A percentile compares a stretch with the other conserved stretches of the same genome.
Evolutionary conservation across 2,888 invertebrate species (phyloP).

Genomic region (Meta bourneti): DNA sequence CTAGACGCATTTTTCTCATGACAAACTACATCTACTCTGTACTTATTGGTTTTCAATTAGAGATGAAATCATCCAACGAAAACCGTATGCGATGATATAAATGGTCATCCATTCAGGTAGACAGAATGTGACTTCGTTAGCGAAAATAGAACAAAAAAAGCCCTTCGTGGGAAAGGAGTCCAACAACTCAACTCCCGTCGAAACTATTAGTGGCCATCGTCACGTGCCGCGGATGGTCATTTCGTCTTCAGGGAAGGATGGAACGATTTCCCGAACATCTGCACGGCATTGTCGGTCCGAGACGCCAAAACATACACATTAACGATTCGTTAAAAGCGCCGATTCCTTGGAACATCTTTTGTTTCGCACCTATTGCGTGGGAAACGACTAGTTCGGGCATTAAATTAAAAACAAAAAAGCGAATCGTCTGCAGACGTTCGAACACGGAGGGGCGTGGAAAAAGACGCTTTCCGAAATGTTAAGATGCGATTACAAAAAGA

Average conservation of each 20-base stretch:
- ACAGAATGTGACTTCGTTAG: too few relatives aligned
- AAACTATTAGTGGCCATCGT: background rate
- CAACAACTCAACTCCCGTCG: background rate
- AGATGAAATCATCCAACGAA: too few relatives aligned
- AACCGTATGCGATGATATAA: too few relatives aligned
- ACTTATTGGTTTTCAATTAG: too few relatives aligned
- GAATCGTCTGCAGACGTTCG: background rate
- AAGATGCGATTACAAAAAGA: background rate
- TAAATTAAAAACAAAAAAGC: conserved; percentile 4
- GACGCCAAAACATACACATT: too few relatives aligned
- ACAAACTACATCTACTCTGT: too few relatives aligned
- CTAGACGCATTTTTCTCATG: too few relatives aligned
- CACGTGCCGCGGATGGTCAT: background rate
- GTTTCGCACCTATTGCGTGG: conserved; percentile 32
- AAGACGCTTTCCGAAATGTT: background rate
- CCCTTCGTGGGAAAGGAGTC: background rate
- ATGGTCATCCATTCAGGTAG: too few relatives aligned
- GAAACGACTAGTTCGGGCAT: conserved; percentile 12
- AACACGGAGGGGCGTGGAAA: background rate
- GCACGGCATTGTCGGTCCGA: background rate
- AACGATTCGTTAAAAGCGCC: background rate
- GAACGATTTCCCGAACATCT: background rate
- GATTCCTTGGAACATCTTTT: conserved; percentile 3
- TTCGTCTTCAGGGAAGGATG: background rate
- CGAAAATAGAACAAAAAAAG: background rate